These are phyloP conservation scores for Ascidia mentula DNA, from an alignment of 23 tunicate genomes.

Conservation along the genomic window DNA sequence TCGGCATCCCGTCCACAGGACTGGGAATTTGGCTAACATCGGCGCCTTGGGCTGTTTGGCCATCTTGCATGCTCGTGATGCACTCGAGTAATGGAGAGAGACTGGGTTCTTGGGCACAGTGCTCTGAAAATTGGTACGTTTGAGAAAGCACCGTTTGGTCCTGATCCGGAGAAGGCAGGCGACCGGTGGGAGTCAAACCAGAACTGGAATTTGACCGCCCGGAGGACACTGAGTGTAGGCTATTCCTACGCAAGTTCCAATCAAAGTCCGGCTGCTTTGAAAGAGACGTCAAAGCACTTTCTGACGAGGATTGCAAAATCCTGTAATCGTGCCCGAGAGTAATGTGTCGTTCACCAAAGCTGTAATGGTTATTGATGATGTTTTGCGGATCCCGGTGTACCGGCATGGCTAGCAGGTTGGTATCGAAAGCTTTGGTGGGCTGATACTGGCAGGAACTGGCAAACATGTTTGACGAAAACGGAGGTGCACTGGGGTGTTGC, in stretches of 20 bases:
- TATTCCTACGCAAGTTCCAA: slow-evolving; percentile 36
- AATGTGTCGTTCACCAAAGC: neutral
- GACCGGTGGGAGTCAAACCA: slow-evolving; percentile 25
- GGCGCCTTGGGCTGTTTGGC: neutral
- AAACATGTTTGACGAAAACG: slow-evolving; percentile 1
- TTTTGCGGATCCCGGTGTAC: neutral
- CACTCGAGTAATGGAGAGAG: slow-evolving; percentile 47
- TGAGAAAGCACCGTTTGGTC: neutral
- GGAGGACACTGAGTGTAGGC: slow-evolving; percentile 52
- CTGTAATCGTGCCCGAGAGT: neutral
- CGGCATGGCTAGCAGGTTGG: neutral
- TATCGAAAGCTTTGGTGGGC: neutral
- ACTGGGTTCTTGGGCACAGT: slow-evolving; percentile 25
- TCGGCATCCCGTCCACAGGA: slow-evolving; percentile 2
- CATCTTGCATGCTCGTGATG: slow-evolving; percentile 4
- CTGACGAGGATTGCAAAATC: neutral
- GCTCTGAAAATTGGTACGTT: slow-evolving; percentile 20
- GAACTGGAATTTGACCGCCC: slow-evolving; percentile 55
- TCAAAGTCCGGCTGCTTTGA: neutral
- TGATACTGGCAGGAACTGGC: slow-evolving; percentile 2
- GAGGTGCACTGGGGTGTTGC: neutral
- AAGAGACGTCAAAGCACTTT: neutral
- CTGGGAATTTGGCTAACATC: slow-evolving; percentile 18
- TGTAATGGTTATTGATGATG: neutral
- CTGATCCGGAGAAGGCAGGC: slow-evolving; percentile 33